A percentile compares a stretch with the other conserved stretches of the same genome.
Evolutionary conservation across 2,113 vertebrate species (phyloP).

Genomic region (Scortum barcoo): DNA sequence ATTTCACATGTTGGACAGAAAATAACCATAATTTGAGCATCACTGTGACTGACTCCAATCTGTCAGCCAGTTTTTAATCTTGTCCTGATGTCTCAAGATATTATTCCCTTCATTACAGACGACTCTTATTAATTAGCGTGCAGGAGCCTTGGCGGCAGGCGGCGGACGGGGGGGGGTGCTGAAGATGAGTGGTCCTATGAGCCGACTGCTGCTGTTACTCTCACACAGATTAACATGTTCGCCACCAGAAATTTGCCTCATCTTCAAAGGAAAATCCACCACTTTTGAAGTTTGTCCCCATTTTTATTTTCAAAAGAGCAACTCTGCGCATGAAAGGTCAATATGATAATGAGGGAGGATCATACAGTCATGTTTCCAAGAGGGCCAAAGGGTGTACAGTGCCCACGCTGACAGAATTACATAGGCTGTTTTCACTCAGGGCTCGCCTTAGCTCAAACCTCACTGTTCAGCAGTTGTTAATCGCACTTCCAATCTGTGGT

Average conservation of each 20-base stretch:
- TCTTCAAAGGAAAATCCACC: constrained; percentile 36
- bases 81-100: constrained; percentile 28
- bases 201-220: background rate
- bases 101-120: constrained; percentile 42
- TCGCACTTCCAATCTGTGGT: background rate
- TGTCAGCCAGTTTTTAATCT: constrained; percentile 29
- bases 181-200: constrained; percentile 14
- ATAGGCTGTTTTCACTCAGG: background rate
- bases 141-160: constrained; percentile 25
- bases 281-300: background rate
- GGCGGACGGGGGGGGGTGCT: too few species aligned
- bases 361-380: background rate
- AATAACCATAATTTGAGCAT: background rate
- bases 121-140: constrained; percentile 55
- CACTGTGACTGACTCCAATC: background rate
- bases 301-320: background rate
- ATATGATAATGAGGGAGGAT: background rate
- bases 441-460: background rate
- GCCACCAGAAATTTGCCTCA: background rate
- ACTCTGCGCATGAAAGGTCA: background rate
- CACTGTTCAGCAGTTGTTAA: background rate
- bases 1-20: background rate
- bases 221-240: constrained; percentile 6
- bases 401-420: background rate
- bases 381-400: background rate